Base-by-base conservation (phyloP, 2,888 invertebrate genomes). In the Lypha dubia region DNA sequence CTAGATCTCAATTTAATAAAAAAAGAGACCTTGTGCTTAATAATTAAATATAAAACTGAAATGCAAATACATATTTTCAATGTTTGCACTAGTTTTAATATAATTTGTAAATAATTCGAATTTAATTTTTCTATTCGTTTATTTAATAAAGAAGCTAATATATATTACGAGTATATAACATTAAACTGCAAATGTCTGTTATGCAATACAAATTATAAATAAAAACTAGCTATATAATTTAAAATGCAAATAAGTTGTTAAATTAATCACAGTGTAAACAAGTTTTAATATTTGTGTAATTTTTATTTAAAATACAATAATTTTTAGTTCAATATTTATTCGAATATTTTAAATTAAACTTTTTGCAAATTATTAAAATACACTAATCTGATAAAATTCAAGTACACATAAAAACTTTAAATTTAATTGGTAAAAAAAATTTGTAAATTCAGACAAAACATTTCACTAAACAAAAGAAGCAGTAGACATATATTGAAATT, bases 181-280 rank as follows among this genome's bases (percentile, higher is more conserved):
- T 22, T 53, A 63, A 68, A 79, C 63, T 41, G 58, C 2, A 5
- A 28, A 28, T 28, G 28, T n/a, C 13, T 53, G 17, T 13, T 60
- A 70, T 32, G n/a, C 51, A 56, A 38, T 44, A 41, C 53, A 65
- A 46, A 58, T n/a, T n/a, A n/a, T n/a, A n/a, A n/a, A n/a, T n/a
- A 79, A 79, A 46, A 70, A 3, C 28, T 28, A 20, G n/a, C 9
- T 11, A 17, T 32, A 46, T 28, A 65, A 63, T 63, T 63, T 24
- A 60, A 60, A 28, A 53, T 41, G 41, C 56, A 56, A 76, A 76
- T 65, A 76, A 56, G 24, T 53, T 32, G 56, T 38, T 56, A 17
- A 70, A 11, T n/a, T 28, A 70, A 56, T 44, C 24, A 70, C 1
- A n/a, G 6, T 44, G n/a, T 35, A 35, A 35, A 35, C 8, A 53